Evolutionary conservation across 30 jellyfish, hydroid and myxozoan species (phyloP), one percentile per base, ranked within the genome.

Genomic region (Mastigias papua): DNA sequence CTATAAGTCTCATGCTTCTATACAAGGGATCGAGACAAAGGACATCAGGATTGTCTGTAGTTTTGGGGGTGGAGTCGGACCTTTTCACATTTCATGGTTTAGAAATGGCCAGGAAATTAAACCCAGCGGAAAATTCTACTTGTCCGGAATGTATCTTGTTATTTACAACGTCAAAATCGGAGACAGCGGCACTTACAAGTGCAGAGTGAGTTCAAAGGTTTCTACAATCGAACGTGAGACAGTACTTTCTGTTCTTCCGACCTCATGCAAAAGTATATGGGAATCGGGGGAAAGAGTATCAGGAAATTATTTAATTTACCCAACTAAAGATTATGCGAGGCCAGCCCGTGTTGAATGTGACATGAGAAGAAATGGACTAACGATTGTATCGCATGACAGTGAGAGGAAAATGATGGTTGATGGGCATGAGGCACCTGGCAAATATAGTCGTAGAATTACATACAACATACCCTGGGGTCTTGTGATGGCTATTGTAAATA

Each of bases 371-470:
- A 30, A 77, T 20, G 88, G 88, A 3, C 58, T 77, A 17, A 77
- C 88, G 0, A 42, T 77, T 22, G 28, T 77, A 30, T 77, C 88
- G n/a, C 78, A 77, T 22, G 79, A 77, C 31, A 77, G 88, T 58
- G 88, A 77, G 21, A 78, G 67, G 1, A 29, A 73, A 30, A 77
- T 42, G 16, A 9, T 46, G 33, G 76, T 77, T 30, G 33, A 77
- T 13, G 88, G 88, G 13, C 5, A 23, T 57, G 76, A 51, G 15
- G 54, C 51, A 9, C 42, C n/a, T 17, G 63, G 57, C 29, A 34
- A 62, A 7, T 77, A 77, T 58, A 26, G 10, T 26, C 27, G 50
- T 61, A 61, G 22, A 15, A 57, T 77, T 20, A 61, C n/a, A 49
- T 77, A 77, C 35, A 6, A 27, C 15, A n/a, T 57, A 0, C 0